Conservation (phyloP, 2,888 invertebrate genomes). For the Noctua fimbriata region DNA sequence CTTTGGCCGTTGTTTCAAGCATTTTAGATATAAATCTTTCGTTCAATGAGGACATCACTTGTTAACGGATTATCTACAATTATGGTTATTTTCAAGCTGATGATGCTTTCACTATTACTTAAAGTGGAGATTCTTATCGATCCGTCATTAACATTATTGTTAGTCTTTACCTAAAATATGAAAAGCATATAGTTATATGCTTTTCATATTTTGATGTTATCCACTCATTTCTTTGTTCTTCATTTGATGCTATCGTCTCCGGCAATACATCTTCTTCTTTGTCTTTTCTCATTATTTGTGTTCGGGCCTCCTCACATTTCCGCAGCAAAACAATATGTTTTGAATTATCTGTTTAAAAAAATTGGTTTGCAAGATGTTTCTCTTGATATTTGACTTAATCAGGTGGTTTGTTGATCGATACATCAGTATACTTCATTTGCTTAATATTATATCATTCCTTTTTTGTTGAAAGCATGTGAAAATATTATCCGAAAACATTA, state of each 20-base stretch:
- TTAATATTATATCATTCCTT: background rate
- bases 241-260: background rate
- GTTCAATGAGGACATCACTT: background rate
- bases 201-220: background rate
- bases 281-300: background rate
- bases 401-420: background rate
- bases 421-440: background rate
- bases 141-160: background rate
- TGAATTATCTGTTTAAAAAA: background rate
- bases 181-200: too few species aligned
- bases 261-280: background rate
- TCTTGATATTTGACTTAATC: background rate
- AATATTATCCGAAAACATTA: background rate
- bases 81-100: background rate
- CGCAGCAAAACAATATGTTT: background rate
- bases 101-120: background rate
- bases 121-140: background rate
- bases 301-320: background rate
- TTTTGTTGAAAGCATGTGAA: background rate
- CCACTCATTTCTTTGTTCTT: too few species aligned
- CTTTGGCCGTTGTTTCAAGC: slow-evolving; percentile 35
- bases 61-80: background rate
- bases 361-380: background rate
- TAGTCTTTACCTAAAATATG: background rate
- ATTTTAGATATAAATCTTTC: slow-evolving; percentile 47